phyloP scores from a whole-genome alignment of 2,888 invertebrate genomes.

The Salticus scenicus region DNA sequence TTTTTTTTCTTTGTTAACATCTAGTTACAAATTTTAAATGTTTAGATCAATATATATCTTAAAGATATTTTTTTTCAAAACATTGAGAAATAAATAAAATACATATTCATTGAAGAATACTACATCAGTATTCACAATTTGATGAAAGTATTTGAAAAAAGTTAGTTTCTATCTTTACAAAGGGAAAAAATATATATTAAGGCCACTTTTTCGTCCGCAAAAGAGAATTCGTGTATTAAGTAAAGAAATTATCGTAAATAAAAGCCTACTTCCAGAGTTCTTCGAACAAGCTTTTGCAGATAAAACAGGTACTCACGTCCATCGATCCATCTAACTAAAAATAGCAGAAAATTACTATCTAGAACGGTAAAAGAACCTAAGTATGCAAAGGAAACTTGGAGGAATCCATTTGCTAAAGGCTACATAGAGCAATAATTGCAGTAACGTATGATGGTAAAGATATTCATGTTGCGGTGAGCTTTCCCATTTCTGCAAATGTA shows the following conservation, averaged over 20 bases:
- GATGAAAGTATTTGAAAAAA: too few relatives aligned
- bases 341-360: slow-evolving; percentile 63
- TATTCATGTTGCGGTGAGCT: slow-evolving; percentile 61
- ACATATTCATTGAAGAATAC: too few relatives aligned
- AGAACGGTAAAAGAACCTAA: slow-evolving; percentile 38
- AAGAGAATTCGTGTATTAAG: neutral
- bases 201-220: too few relatives aligned
- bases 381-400: slow-evolving; percentile 46
- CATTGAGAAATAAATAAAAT: too few relatives aligned
- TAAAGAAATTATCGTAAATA: neutral
- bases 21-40: too few relatives aligned
- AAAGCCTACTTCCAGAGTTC: neutral
- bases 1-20: too few relatives aligned
- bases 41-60: too few relatives aligned
- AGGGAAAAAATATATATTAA: too few relatives aligned
- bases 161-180: too few relatives aligned
- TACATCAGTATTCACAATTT: too few relatives aligned
- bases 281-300: neutral
- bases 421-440: slow-evolving; percentile 62
- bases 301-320: neutral
- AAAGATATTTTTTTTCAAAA: too few relatives aligned
- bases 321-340: slow-evolving; percentile 20
- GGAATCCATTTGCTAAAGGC: slow-evolving; percentile 62
- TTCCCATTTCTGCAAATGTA: slow-evolving; percentile 58
- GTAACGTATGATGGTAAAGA: slow-evolving; percentile 49